These are phyloP conservation scores for Trichomalopsis sarcophagae DNA, from an alignment of 1,140 invertebrate species.

Conservation along the genomic window DNA sequence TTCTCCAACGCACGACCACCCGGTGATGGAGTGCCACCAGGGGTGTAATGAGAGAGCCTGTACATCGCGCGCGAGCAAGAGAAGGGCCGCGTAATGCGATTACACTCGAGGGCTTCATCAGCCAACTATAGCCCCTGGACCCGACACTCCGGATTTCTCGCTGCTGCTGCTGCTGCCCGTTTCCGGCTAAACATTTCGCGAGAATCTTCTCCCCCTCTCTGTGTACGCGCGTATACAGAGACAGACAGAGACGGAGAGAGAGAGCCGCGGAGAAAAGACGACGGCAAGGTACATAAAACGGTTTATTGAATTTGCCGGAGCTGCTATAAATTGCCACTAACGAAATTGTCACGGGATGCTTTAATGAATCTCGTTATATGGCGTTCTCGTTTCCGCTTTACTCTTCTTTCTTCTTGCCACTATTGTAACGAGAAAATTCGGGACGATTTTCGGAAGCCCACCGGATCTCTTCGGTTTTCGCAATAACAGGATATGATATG, in stretches of 20 bases:
- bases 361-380: slow-evolving; percentile 39
- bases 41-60: slow-evolving; percentile 68
- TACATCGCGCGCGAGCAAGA: slow-evolving; percentile 59
- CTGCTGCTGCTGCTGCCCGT: slow-evolving; percentile 61
- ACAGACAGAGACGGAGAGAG: not conserved
- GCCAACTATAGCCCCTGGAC: slow-evolving; percentile 67
- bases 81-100: slow-evolving; percentile 68
- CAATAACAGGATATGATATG: not conserved
- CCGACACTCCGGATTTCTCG: slow-evolving; percentile 62
- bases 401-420: not conserved
- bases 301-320: slow-evolving; percentile 40
- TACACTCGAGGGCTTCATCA: slow-evolving; percentile 71
- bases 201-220: slow-evolving; percentile 41
- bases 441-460: not conserved
- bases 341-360: slow-evolving; percentile 36
- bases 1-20: slow-evolving; percentile 38
- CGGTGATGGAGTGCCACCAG: slow-evolving; percentile 56
- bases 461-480: not conserved
- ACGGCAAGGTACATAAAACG: slow-evolving; percentile 37
- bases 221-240: slow-evolving; percentile 44
- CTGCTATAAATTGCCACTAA: slow-evolving; percentile 36
- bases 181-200: slow-evolving; percentile 64
- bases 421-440: not conserved
- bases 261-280: slow-evolving; percentile 28
- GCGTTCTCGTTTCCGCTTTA: not conserved